Conservation (phyloP, 2,888 invertebrate genomes). For the Eurytoma californica region DNA sequence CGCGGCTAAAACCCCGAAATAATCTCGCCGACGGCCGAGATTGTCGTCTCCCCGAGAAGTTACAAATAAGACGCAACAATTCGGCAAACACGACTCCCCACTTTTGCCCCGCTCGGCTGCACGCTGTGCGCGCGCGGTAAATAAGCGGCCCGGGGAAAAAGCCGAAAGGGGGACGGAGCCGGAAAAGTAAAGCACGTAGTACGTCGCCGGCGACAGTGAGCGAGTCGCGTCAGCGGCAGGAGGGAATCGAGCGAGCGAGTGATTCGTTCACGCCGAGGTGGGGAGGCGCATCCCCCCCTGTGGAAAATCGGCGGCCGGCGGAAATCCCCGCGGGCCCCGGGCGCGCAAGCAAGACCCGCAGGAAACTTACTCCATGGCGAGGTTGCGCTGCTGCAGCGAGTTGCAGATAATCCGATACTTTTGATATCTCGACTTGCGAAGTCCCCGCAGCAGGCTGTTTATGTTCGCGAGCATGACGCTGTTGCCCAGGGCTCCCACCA, state of each 20-base stretch:
- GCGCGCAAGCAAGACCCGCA: neutral
- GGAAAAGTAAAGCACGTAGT: no score
- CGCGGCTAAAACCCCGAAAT: no score
- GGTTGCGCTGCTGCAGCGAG: slow-evolving; percentile 59
- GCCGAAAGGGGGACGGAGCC: neutral
- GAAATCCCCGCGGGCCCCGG: neutral
- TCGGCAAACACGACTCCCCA: no score
- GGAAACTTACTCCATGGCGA: slow-evolving; percentile 64
- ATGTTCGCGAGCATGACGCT: slow-evolving; percentile 41
- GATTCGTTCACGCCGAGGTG: slow-evolving; percentile 17
- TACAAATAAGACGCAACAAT: no score
- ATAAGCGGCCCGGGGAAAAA: neutral
- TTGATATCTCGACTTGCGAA: slow-evolving; percentile 65
- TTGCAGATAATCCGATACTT: slow-evolving; percentile 67
- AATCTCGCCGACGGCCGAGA: no score
- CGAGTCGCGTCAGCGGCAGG: neutral
- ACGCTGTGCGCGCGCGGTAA: neutral
- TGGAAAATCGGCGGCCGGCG: slow-evolving; percentile 15
- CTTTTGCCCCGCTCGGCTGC: no score
- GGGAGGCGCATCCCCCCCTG: slow-evolving; percentile 6
- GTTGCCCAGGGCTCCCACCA: slow-evolving; percentile 29
- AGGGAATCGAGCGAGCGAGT: slow-evolving; percentile 32
- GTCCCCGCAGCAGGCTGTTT: slow-evolving; percentile 57
- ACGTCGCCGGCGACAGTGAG: neutral
- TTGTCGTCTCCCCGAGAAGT: no score